Evolutionary conservation across 2,888 invertebrate species (phyloP), one percentile per base, ranked within the genome.

Genomic region (Eulithis testata): DNA sequence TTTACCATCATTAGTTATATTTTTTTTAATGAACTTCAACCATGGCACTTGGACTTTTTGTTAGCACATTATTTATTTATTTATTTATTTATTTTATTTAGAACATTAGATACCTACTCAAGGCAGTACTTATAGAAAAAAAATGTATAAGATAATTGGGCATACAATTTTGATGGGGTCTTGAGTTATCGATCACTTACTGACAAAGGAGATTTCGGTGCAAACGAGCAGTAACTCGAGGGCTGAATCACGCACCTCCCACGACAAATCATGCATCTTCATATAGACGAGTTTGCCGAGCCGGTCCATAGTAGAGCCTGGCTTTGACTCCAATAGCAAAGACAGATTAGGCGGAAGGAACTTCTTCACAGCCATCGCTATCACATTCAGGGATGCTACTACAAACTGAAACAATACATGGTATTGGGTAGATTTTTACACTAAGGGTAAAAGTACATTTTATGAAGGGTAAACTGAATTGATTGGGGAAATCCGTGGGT

Each of bases 161-260:
- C 6, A 31, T 31, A 31, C 31, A 31, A 31, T 31, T 31, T 31
- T 31, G 6, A 31, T 31, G 3, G 5, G 31, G 31, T 31, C 31
- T 31, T 31, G 31, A 31, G 31, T 31, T 31, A 6, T 31, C 31
- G 21, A 3, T 3, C 12, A 67, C 68, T 52, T 91, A 97, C 97
- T 96, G 68, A 95, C 90, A 81, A 94, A 95, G 0, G 96, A 95
- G 70, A 97, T 95, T 50, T 93, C 92, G 0, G 95, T 95, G 78
- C 96, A 95, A 0, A 96, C 95, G 51, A 94, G 94, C 7, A 97
- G 86, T 49, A 97, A 88, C 82, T 97, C 97, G 36, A 97, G 80
- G 0, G 96, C 95, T 4, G 96, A 96, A 75, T 97, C 97, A 47
- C 97, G 93, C 1, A 97, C 95, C 83, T 97, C 97, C 97, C 97